Conservation (phyloP, 2,797 vertebrate species). For the Onychomys leucogaster region DNA sequence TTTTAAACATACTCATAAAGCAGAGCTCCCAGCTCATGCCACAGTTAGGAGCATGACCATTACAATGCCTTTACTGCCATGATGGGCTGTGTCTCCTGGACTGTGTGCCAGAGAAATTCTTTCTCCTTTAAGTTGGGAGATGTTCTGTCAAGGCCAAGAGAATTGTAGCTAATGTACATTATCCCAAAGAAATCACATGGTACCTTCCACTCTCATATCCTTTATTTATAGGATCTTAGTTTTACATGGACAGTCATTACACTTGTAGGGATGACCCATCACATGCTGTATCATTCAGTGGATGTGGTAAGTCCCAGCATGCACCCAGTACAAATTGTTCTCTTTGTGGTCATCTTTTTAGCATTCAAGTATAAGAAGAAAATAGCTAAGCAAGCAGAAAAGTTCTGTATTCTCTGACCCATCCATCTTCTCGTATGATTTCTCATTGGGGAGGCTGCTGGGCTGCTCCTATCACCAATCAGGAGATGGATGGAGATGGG, state of each 20-base stretch:
- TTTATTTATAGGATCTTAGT: not conserved
- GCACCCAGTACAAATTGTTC: not conserved
- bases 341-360: constrained; percentile 30
- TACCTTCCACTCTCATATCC: not conserved
- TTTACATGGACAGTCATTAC: not conserved
- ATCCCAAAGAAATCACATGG: not conserved
- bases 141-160: not conserved
- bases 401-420: not conserved
- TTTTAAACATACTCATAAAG: no score
- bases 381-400: constrained; percentile 35
- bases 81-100: not conserved
- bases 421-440: constrained; percentile 36
- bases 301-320: not conserved
- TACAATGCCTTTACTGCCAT: not conserved
- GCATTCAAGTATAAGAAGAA: constrained; percentile 10
- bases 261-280: not conserved
- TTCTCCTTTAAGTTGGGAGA: not conserved
- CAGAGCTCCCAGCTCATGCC: not conserved
- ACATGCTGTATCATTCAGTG: not conserved
- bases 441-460: not conserved
- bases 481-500: not conserved
- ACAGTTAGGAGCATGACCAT: not conserved
- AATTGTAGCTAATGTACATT: not conserved
- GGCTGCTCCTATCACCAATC: not conserved
- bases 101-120: not conserved